phyloP scores from a whole-genome alignment of 2,888 invertebrate species.

The Lysandra bellargus region DNA sequence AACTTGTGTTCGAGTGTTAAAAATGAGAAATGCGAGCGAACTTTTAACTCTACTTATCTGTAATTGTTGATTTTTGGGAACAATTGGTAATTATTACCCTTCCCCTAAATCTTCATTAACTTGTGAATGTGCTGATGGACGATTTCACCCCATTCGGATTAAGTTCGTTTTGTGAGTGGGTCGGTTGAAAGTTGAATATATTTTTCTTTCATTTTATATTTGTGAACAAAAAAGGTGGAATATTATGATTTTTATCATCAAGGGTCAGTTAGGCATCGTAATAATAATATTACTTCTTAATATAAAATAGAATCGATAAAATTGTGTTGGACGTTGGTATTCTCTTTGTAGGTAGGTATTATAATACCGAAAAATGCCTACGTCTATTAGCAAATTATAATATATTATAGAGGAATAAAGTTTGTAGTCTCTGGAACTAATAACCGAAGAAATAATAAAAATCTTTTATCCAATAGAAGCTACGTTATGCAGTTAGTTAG shows the following conservation, averaged over 20 bases:
- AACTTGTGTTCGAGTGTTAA: conserved; percentile 25
- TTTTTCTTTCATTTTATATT: neutral
- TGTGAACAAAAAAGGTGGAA: neutral
- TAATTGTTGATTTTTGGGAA: conserved; percentile 26
- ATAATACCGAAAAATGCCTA: no score
- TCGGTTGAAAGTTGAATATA: conserved; percentile 1
- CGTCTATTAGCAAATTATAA: no score
- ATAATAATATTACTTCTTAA: neutral
- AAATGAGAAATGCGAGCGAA: conserved; percentile 15
- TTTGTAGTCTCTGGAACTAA: no score
- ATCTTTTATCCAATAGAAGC: no score
- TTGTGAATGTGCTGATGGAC: conserved; percentile 24
- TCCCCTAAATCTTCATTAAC: conserved; percentile 18
- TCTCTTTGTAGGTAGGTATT: no score
- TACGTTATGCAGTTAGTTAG: no score
- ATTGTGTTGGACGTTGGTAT: no score
- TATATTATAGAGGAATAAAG: no score
- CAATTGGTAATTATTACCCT: conserved; percentile 15
- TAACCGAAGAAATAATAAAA: no score
- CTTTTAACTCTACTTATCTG: conserved; percentile 16
- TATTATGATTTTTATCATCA: neutral
- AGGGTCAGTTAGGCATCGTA: neutral
- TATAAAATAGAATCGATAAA: neutral
- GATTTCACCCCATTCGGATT: neutral
- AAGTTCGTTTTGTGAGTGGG: conserved; percentile 17